Evolutionary conservation across 35 echinoderm and acorn worm species (phyloP), one percentile per base, ranked within the genome.

Genomic region (Antedon bifida): DNA sequence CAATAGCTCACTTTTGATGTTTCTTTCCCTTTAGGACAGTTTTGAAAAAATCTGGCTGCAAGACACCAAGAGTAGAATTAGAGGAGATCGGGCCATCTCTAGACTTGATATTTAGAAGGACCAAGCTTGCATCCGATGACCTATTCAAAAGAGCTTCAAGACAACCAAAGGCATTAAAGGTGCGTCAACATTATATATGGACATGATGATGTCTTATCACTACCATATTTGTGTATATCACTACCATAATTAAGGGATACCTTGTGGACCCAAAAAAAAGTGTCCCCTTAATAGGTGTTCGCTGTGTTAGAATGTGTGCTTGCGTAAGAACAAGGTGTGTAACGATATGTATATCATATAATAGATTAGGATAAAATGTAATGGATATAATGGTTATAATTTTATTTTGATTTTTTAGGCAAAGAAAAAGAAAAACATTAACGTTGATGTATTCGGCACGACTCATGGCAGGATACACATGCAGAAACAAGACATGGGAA

Each of bases 361-460:
- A n/a, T n/a, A n/a, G n/a, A n/a, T n/a, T 30, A 8, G 31, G 4
- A 4, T 76, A 9, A 4, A 76, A 76, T 23, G 9, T 9, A 30
- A 76, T 5, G 5, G 9, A 4, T 7, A 23, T 76, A 76, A 8
- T 23, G 3, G 31, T 9, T 30, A 80, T 33, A 9, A 80, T 26
- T 80, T 3, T 32, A 33, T 23, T 34, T 32, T 31, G 26, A 23
- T 55, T 34, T 89, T 74, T 0, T 45, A 97, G 90, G 80, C 90
- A 17, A 92, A 92, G 90, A 99, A 99, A 80, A 90, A 86, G 79
- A 99, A 99, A 80, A 99, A 99, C 80, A 92, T 99, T 36, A 93
- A 88, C 39, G 84, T 84, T 23, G 95, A 99, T 73, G 88, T 89
- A 1, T 99, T 99, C 55, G 88, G 88, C 13, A 92, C 95, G 30